A percentile compares a stretch with the other conserved stretches of the same genome.
phyloP scores from a whole-genome alignment of 1,140 invertebrate genomes.

The Musca vetustissima region DNA sequence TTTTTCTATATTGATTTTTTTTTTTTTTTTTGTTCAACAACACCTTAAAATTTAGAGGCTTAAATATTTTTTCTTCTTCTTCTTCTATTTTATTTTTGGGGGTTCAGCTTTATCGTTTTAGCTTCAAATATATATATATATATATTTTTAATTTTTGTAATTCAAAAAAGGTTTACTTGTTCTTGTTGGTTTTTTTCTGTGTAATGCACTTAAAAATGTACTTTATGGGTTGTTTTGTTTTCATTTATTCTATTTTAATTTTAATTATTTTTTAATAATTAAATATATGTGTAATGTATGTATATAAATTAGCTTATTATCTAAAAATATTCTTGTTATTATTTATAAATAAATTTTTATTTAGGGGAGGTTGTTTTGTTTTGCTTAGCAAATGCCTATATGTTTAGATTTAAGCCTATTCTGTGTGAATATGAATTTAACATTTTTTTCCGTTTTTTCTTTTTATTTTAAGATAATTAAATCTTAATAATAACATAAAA shows the following conservation, averaged over 20 bases:
- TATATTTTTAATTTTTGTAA: background rate
- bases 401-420: background rate
- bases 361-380: no score
- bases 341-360: background rate
- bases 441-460: no score
- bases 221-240: constrained; percentile 18
- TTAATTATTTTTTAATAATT: constrained; percentile 14
- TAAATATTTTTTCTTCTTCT: background rate
- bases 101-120: background rate
- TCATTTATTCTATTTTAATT: background rate
- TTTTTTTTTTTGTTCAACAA: constrained; percentile 14
- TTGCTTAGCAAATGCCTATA: background rate
- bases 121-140: constrained; percentile 8
- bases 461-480: background rate
- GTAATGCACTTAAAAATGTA: constrained; percentile 24
- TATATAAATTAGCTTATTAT: constrained; percentile 2
- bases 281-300: background rate
- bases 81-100: no score
- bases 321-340: background rate
- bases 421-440: background rate
- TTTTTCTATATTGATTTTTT: no score
- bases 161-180: background rate
- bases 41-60: constrained; percentile 6
- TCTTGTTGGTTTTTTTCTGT: background rate
- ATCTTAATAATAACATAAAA: no score